Conservation (phyloP, 2,113 vertebrate genomes). For the Serinus canaria region DNA sequence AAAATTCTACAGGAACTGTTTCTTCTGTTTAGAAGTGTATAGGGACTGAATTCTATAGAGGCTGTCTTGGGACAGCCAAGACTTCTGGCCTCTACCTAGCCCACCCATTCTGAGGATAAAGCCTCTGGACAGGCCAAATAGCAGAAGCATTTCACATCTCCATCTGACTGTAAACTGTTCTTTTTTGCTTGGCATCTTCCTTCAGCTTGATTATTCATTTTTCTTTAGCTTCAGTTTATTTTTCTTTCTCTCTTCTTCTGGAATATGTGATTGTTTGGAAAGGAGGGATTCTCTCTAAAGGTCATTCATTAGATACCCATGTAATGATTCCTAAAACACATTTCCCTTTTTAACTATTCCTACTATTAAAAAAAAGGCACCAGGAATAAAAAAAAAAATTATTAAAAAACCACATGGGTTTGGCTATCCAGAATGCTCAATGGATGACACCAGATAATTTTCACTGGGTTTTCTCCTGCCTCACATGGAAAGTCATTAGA, state of each 20-base stretch:
- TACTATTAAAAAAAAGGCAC: neutral
- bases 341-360: neutral
- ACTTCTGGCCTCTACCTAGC: neutral
- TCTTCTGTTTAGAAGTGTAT: neutral
- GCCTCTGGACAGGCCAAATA: neutral
- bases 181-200: neutral
- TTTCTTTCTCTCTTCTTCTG: neutral
- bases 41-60: neutral
- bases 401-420: accelerated
- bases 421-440: neutral
- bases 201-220: neutral
- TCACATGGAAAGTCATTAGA: neutral
- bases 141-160: neutral
- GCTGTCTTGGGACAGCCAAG: neutral
- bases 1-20: neutral
- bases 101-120: neutral
- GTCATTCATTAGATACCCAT: neutral
- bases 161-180: neutral
- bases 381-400: neutral
- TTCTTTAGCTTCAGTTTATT: neutral
- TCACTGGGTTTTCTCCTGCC: neutral
- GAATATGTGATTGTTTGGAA: neutral
- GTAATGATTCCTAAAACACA: neutral
- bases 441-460: neutral
- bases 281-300: neutral